Evolutionary conservation across 2,888 invertebrate genomes (phyloP).

Genomic region (Andrena trimmerana): DNA sequence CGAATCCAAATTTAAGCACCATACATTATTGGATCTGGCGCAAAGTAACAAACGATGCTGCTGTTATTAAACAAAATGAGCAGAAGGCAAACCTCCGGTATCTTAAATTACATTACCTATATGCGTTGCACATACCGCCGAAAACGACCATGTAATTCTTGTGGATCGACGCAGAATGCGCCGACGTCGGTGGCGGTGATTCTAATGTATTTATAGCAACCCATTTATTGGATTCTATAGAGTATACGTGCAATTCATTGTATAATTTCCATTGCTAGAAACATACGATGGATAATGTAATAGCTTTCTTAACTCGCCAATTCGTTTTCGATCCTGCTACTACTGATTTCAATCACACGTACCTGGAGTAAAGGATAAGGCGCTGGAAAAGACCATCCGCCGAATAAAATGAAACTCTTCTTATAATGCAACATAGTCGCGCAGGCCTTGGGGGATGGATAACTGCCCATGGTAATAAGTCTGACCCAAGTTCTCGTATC

Average conservation of each 20-base stretch:
- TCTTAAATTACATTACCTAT: slow-evolving; percentile 73
- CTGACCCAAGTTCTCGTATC: slow-evolving; percentile 94
- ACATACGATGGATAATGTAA: slow-evolving; percentile 8
- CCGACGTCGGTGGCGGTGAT: slow-evolving; percentile 93
- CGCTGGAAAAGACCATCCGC: slow-evolving; percentile 98
- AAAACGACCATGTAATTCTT: slow-evolving; percentile 94
- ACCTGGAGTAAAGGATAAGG: slow-evolving; percentile 93
- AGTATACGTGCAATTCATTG: slow-evolving; percentile 96
- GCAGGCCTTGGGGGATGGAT: slow-evolving; percentile 98
- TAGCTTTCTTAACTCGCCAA: background rate
- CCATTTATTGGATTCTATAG: slow-evolving; percentile 93
- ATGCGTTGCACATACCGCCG: slow-evolving; percentile 87
- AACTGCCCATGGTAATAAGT: slow-evolving; percentile 93
- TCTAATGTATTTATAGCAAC: slow-evolving; percentile 87
- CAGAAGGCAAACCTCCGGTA: background rate
- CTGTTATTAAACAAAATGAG: slow-evolving; percentile 50
- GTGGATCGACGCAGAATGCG: slow-evolving; percentile 96
- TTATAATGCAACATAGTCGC: slow-evolving; percentile 96
- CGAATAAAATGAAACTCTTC: slow-evolving; percentile 94
- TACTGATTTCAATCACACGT: slow-evolving; percentile 8
- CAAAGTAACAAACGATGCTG: slow-evolving; percentile 47
- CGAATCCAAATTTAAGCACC: slow-evolving; percentile 93
- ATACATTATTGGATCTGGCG: slow-evolving; percentile 92
- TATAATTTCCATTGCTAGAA: slow-evolving; percentile 92
- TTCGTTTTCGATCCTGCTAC: background rate